These are phyloP conservation scores for Barypeithes pellucidus DNA, from an alignment of 2,888 invertebrate genomes.

Conservation along the genomic window DNA sequence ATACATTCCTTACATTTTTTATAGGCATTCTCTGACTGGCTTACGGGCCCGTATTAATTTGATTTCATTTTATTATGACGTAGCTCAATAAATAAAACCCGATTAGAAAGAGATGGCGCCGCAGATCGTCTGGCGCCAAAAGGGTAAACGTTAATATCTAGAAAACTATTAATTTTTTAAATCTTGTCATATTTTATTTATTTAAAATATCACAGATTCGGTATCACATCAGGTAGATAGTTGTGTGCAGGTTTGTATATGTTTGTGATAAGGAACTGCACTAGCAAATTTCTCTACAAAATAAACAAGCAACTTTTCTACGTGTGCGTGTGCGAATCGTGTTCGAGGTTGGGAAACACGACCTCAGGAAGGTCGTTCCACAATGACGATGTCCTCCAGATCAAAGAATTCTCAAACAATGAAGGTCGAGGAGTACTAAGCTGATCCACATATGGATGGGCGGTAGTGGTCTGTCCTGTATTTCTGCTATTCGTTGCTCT, in stretches of 20 bases:
- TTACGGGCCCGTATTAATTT: conserved; percentile 66
- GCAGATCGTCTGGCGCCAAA: conserved; percentile 66
- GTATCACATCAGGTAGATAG: conserved; percentile 8
- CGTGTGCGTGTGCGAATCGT: too few relatives aligned
- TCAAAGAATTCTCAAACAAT: too few relatives aligned
- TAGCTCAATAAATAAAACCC: conserved; percentile 66
- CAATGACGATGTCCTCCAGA: too few relatives aligned
- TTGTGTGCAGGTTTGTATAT: not conserved
- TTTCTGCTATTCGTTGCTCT: too few relatives aligned
- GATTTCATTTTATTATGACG: conserved; percentile 70
- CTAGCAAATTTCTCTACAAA: too few relatives aligned
- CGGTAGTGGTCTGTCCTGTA: too few relatives aligned
- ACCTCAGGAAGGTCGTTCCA: too few relatives aligned
- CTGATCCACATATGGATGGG: too few relatives aligned
- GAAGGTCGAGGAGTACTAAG: too few relatives aligned
- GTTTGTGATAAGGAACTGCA: too few relatives aligned
- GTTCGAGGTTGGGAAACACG: too few relatives aligned
- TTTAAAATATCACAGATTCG: conserved; percentile 24
- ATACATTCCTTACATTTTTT: conserved; percentile 67
- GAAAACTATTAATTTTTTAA: conserved; percentile 49
- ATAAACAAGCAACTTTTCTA: too few relatives aligned
- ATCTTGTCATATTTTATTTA: conserved; percentile 42
- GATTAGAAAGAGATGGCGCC: conserved; percentile 68
- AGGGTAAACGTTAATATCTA: conserved; percentile 45
- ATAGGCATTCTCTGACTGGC: conserved; percentile 61